Base-by-base conservation (phyloP, 2,113 vertebrate genomes). In the Tapirus terrestris region DNA sequence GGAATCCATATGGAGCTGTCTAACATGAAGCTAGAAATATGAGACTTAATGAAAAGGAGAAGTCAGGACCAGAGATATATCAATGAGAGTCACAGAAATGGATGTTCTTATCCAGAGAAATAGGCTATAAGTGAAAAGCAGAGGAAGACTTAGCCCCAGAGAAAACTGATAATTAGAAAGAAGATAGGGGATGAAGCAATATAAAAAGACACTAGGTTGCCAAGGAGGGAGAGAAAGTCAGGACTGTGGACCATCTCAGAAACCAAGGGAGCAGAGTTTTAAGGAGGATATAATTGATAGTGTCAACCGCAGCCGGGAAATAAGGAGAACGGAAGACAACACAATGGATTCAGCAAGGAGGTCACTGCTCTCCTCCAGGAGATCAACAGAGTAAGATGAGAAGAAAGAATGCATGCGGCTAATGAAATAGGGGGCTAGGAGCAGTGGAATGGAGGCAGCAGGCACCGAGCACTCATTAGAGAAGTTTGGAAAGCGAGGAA, bases 401-500 rank as follows among this genome's bases (percentile, higher is more conserved):
- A 68, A 95, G 33, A 82, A 73, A 81, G 53, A 92, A 63, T 25
- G 33, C 21, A 36, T 2, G 43, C 11, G 53, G n/a, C 63, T 43
- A 76, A 75, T 27, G 51, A n/a, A 73, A 36, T 0, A 81, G 45
- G 73, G 75, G 81, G 43, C 33, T 5, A 89, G 13, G 21, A 84
- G 39, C 31, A 48, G 25, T 31, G 1, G 9, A 17, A 72, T 4
- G 65, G 45, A 82, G 18, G 56, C 39, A 94, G 45, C 53, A 85
- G 65, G 25, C 36, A 84, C 11, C 68, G 91, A 75, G 20, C 33
- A 77, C 61, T 82, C 89, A 85, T 72, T 51, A 90, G 48, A 75
- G 73, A 96, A 89, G n/a, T 17, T 27, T 83, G 36, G 80, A 96
- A 97, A 16, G 70, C 21, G n/a, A 96, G 58, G 27, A 80, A 79